phyloP scores from a whole-genome alignment of 2,888 invertebrate genomes.

The Agrotis clavis region DNA sequence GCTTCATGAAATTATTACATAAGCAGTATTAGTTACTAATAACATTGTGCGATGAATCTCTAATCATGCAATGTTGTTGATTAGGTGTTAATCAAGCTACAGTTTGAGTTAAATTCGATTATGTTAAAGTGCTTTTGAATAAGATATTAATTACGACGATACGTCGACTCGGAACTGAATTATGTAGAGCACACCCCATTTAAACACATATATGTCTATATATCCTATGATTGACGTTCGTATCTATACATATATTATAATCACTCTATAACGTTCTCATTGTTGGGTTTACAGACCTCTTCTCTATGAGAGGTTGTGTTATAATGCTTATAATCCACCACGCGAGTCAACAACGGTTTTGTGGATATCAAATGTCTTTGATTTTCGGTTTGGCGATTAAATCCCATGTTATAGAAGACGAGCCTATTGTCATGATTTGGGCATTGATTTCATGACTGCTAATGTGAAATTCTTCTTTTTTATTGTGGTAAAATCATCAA shows the following conservation, averaged over 20 bases:
- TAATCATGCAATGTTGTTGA: constrained; percentile 37
- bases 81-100: constrained; percentile 52
- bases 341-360: too few relatives aligned
- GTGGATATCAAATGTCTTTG: too few relatives aligned
- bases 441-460: too few relatives aligned
- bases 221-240: not conserved
- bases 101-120: constrained; percentile 46
- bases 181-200: constrained; percentile 20
- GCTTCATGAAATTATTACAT: not conserved
- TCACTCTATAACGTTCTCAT: too few relatives aligned
- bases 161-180: constrained; percentile 43
- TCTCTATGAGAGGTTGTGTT: too few relatives aligned
- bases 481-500: too few relatives aligned
- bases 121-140: constrained; percentile 54
- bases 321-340: too few relatives aligned
- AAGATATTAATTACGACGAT: constrained; percentile 50
- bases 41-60: constrained; percentile 16
- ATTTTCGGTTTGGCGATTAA: too few relatives aligned
- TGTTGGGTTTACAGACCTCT: too few relatives aligned
- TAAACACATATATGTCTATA: not conserved
- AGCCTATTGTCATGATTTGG: too few relatives aligned
- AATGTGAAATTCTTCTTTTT: too few relatives aligned
- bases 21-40: constrained; percentile 15
- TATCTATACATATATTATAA: not conserved
- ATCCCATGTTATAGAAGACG: too few relatives aligned